phyloP scores from a whole-genome alignment of 2,888 invertebrate genomes.

The Pachycephus smyrnensis region DNA sequence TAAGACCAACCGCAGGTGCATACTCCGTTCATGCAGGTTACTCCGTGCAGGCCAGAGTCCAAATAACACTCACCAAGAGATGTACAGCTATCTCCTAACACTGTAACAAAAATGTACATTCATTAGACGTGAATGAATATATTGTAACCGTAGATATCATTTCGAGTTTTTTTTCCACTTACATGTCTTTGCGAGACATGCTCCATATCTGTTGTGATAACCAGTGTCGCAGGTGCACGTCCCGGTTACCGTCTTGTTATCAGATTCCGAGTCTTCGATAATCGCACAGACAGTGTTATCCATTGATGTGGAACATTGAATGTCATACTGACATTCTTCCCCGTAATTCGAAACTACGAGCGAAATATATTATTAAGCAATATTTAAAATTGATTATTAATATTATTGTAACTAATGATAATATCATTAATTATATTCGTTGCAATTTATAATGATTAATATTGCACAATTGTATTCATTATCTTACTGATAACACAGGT shows the following conservation, averaged over 20 bases:
- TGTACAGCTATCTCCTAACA: background rate
- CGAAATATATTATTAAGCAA: background rate
- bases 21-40: slow-evolving; percentile 34
- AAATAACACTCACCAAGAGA: slow-evolving; percentile 46
- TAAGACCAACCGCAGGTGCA: slow-evolving; percentile 37
- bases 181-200: background rate
- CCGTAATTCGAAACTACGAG: slow-evolving; percentile 33
- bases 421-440: background rate
- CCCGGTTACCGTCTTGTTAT: background rate
- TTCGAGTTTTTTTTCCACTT: background rate
- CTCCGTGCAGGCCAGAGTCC: slow-evolving; percentile 22
- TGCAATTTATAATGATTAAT: background rate
- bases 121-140: background rate
- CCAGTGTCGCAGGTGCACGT: slow-evolving; percentile 30
- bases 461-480: background rate
- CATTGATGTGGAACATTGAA: slow-evolving; percentile 37
- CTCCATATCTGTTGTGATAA: slow-evolving; percentile 22
- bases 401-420: background rate
- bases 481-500: slow-evolving; percentile 40
- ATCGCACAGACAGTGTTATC: slow-evolving; percentile 28
- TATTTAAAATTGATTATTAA: background rate
- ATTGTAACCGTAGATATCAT: background rate
- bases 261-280: background rate
- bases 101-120: slow-evolving; percentile 4
- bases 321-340: slow-evolving; percentile 34